Base-by-base conservation (phyloP, 2,888 invertebrate species). In the Drosophila eohydei region DNA sequence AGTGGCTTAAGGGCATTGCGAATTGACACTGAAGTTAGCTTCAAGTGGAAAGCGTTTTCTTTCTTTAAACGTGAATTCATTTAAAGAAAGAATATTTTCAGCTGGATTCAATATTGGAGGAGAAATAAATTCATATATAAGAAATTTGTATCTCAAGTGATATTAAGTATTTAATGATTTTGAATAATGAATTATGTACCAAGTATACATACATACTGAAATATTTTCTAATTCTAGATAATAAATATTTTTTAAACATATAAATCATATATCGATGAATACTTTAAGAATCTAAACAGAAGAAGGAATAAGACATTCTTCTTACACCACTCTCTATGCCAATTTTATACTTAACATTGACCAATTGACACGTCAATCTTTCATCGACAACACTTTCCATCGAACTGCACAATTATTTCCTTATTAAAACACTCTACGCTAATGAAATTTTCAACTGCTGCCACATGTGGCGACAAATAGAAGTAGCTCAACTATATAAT, bases 1-100 rank as follows among this genome's bases (percentile, higher is more conserved):
- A 30, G 72, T 43, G 61, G 52, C 62, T 66, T 34, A 57, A 54
- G 62, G 59, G 59, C 63, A 69, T 64, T 21, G 38, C n/a, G 67
- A 71, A 76, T 59, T 50, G 59, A 11, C 51, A 54, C 59, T 48
- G n/a, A 26, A 43, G n/a, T 16, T 26, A 3, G 26, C 51, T 11
- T 14, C 28, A 36, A 66, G 21, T 66, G 16, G 21, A 44, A 0
- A 4, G 26, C 4, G 44, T 38, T 28, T 3, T 16, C 12, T 16
- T 32, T 36, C n/a, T 26, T n/a, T n/a, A 36, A 16, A 36, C 38
- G 38, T 28, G 28, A 36, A 58, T n/a, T 26, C 11, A 26, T n/a
- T n/a, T 32, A 7, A 8, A 38, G 9, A 7, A 11, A 21, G 1
- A 51, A 12, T 30, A 11, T 4, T n/a, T 26, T 14, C 1, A 11